Base-by-base conservation (phyloP, 2,888 invertebrate species). In the Adelphocoris suturalis region DNA sequence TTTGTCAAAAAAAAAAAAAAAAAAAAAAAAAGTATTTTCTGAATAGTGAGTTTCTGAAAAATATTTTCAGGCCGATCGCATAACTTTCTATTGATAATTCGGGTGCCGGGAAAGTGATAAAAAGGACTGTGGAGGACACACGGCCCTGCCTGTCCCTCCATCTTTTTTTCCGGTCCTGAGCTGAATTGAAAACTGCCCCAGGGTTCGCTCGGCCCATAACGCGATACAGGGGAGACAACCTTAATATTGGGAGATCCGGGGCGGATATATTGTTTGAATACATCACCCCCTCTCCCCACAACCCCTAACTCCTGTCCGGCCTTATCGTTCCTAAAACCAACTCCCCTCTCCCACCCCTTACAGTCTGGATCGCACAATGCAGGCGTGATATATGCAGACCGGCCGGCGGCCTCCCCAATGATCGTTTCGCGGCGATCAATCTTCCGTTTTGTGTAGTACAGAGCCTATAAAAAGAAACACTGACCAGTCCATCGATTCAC, bases 201-300 rank as follows among this genome's bases (percentile, higher is more conserved):
- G 46, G 46, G n/a, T 14, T 46, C 16, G 78, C 14, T 46, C 1
- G 78, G 78, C 11, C 46, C 78, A 78, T 37, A 78, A 78, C 37
- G 46, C 37, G 78, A 46, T 68, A 16, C 57, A 57, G 68, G 46
- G 78, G 46, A n/a, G 78, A 78, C 78, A 37, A 78, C 46, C 78
- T 19, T 78, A 78, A 78, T 78, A 78, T 78, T 78, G 78, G 78
- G n/a, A 76, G 76, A 76, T 76, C 76, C 28, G 76, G 68, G 23
- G 23, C 78, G 78, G 78, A 78, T 78, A 78, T 78, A 78, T 78
- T 78, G 78, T 78, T 47, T 78, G 78, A 78, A 78, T 78, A 78
- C 78, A 78, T 78, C 78, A 78, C 47, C 78, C 78, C 47, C 14
- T 5, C 28, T 5, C n/a, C 16, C 76, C 23, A 13, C 76, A 37